These are phyloP conservation scores for Holotrichia oblita DNA, from an alignment of 1,140 invertebrate species.

Conservation along the genomic window DNA sequence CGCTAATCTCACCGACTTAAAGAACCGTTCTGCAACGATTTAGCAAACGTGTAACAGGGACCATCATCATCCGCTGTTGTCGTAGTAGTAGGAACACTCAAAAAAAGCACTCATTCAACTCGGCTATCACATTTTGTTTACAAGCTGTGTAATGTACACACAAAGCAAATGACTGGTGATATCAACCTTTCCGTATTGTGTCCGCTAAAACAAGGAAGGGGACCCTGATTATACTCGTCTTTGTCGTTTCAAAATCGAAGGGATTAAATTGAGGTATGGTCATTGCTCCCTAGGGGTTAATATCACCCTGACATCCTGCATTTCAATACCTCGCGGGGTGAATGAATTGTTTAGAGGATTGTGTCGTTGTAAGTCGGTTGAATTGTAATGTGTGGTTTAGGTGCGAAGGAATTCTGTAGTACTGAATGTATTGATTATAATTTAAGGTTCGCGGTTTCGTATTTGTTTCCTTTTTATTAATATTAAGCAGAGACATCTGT, in stretches of 20 bases:
- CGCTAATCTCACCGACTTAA: neutral
- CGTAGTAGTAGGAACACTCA: neutral
- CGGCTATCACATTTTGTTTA: neutral
- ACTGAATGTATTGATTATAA: no score
- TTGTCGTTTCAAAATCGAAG: slow-evolving; percentile 1
- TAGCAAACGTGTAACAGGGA: neutral
- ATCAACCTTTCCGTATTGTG: no score
- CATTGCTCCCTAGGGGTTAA: slow-evolving; percentile 19
- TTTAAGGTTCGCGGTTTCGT: no score
- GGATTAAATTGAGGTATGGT: slow-evolving; percentile 9
- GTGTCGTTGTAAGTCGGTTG: no score
- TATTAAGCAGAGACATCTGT: no score
- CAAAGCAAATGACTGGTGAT: neutral
- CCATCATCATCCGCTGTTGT: neutral
- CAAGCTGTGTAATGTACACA: neutral
- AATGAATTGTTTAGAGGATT: neutral
- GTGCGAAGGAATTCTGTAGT: no score
- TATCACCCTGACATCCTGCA: neutral
- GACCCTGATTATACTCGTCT: neutral
- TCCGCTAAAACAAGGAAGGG: no score
- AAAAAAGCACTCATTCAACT: neutral
- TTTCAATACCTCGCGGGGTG: no score
- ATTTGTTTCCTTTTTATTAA: no score
- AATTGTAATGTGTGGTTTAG: no score
- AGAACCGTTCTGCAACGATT: neutral